Conservation (phyloP, 2,797 vertebrate species). For the Xyrichtys novacula region DNA sequence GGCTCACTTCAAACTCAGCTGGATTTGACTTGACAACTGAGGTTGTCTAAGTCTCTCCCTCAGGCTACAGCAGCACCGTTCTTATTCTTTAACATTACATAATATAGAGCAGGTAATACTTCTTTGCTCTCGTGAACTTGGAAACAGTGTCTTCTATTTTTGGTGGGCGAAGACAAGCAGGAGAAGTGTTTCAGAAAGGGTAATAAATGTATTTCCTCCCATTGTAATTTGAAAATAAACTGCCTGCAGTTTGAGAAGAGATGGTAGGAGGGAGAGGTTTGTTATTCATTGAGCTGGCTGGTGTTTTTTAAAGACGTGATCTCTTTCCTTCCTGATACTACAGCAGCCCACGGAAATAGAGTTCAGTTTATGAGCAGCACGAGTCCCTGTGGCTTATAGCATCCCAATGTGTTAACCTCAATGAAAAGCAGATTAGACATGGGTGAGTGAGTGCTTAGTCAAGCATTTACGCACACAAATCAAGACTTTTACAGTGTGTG, state of each 20-base stretch:
- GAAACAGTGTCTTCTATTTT: constrained; percentile 21
- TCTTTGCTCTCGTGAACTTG: constrained; percentile 22
- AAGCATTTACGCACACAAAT: constrained; percentile 42
- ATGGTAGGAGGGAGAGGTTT: constrained; percentile 17
- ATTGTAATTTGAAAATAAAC: constrained; percentile 42
- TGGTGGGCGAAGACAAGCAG: constrained; percentile 10
- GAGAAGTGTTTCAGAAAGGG: constrained; percentile 32
- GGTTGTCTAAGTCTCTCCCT: constrained; percentile 22
- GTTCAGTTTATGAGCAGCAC: constrained; percentile 40
- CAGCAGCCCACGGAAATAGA: constrained; percentile 30
- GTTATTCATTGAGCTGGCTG: constrained; percentile 31
- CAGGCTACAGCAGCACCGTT: constrained; percentile 21
- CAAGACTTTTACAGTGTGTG: constrained; percentile 26
- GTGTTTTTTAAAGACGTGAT: constrained; percentile 48
- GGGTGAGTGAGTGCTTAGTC: constrained; percentile 45
- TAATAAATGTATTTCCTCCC: constrained; percentile 7
- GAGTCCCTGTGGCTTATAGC: constrained; percentile 42
- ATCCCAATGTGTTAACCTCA: constrained; percentile 54
- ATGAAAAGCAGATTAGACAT: constrained; percentile 64
- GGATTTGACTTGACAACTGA: constrained; percentile 29
- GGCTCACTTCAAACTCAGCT: constrained; percentile 12
- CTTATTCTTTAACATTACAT: constrained; percentile 22
- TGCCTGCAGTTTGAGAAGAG: constrained; percentile 11
- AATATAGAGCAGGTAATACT: constrained; percentile 13
- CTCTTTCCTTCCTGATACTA: constrained; percentile 32